Base-by-base conservation (phyloP, 92 coral and sea anemone species). In the Bergia puertoricense region DNA sequence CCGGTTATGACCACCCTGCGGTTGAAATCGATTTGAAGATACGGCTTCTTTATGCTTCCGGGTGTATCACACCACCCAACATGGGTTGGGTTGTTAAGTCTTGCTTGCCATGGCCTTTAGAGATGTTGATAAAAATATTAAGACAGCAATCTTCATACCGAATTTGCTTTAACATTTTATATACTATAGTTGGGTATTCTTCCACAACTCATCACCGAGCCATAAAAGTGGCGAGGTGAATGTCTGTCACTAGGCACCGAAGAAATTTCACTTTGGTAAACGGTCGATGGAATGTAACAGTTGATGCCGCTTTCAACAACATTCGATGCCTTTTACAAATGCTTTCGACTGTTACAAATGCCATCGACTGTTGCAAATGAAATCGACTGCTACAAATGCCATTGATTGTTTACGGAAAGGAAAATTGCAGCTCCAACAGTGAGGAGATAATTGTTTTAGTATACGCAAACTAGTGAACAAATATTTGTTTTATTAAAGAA, bases 1-100 rank as follows among this genome's bases (percentile, higher is more conserved):
- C 89, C 91, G 38, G 91, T 89, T 20, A 89, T 39, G 50, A 75
- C 37, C 4, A 89, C 85, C 14, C n/a, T 76, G 37, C 74, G 74
- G 50, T 54, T 36, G 30, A 89, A 89, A 37, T 89, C 89, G 40
- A 89, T 86, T 38, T 89, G 91, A 41, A 89, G 88, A 68, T 83
- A 89, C 3, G 87, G 30, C 30, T 4, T 79, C n/a, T 23, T 9
- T 2, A 0, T n/a, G 51, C 20, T 69, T 5, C 67, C 66, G 39
- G 87, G 87, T 13, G 43, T 6, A 9, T 84, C 68, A 48, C 87
- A 84, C 87, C 87, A 84, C 43, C 77, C 87, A 36, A 71, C 38
- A 39, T 69, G 16, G 22, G 11, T 11, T 5, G 41, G 68, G 68
- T 69, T 84, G 39, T 56, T 48, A 15, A 84, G 79, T 18, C 87